phyloP scores from a whole-genome alignment of 2,888 invertebrate genomes.

The Pammene fasciana region DNA sequence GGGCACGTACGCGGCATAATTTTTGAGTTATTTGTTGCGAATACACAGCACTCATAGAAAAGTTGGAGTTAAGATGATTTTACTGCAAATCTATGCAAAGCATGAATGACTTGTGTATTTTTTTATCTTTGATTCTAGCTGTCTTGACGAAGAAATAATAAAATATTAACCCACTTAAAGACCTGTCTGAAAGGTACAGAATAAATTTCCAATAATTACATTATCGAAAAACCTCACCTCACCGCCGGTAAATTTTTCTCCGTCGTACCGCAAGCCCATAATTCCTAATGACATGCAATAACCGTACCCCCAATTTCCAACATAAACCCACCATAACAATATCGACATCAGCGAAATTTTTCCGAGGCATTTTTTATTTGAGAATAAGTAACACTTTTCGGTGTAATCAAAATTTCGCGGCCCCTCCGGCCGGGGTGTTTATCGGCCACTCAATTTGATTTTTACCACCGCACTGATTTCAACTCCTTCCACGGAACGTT shows the following conservation, averaged over 20 bases:
- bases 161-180: slow-evolving; percentile 15
- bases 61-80: slow-evolving; percentile 40
- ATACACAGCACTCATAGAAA: slow-evolving; percentile 48
- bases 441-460: slow-evolving; percentile 82
- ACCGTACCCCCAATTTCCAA: slow-evolving; percentile 83
- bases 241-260: slow-evolving; percentile 71
- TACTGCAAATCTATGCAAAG: slow-evolving; percentile 40
- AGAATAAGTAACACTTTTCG: slow-evolving; percentile 82
- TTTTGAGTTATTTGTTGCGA: slow-evolving; percentile 73
- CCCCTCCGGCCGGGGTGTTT: slow-evolving; percentile 66
- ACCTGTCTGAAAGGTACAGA: slow-evolving; percentile 62
- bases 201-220: slow-evolving; percentile 83
- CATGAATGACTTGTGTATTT: not conserved
- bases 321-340: slow-evolving; percentile 84
- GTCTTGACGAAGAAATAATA: not conserved
- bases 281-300: slow-evolving; percentile 84
- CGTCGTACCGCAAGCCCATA: slow-evolving; percentile 77
- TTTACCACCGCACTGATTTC: slow-evolving; percentile 78
- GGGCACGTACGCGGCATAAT: slow-evolving; percentile 79
- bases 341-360: slow-evolving; percentile 82
- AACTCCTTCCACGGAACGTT: slow-evolving; percentile 64
- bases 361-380: slow-evolving; percentile 73
- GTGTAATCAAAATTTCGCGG: slow-evolving; percentile 80
- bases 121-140: not conserved
- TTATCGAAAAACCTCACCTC: slow-evolving; percentile 75